These are phyloP conservation scores for Drosophila limbata DNA, from an alignment of 2,888 invertebrate species.

Conservation along the genomic window DNA sequence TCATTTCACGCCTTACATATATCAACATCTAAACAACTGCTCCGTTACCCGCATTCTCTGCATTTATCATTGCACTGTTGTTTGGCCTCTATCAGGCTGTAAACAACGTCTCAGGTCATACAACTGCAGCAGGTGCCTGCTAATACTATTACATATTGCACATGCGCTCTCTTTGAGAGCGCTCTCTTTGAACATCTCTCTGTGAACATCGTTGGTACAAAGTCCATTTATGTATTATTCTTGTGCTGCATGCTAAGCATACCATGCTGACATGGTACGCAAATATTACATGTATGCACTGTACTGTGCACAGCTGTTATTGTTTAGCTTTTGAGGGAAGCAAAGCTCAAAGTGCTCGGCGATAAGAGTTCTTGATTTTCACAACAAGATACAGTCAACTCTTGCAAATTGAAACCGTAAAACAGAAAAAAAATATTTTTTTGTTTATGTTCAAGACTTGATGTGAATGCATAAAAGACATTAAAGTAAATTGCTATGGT, in stretches of 20 bases:
- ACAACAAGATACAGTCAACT: slow-evolving; percentile 12
- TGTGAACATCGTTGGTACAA: slow-evolving; percentile 27
- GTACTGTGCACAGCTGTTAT: slow-evolving; percentile 7
- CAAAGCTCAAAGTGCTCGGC: slow-evolving; percentile 7
- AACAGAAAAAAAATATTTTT: too few relatives aligned
- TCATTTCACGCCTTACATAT: slow-evolving; percentile 6
- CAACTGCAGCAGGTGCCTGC: slow-evolving; percentile 37
- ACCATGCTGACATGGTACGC: slow-evolving; percentile 9
- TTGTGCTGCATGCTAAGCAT: slow-evolving; percentile 17
- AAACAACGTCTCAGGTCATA: slow-evolving; percentile 36
- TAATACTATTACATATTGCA: slow-evolving; percentile 18
- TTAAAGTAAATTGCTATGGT: too few relatives aligned
- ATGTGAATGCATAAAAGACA: too few relatives aligned
- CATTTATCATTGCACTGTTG: slow-evolving; percentile 23
- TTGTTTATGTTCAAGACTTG: too few relatives aligned
- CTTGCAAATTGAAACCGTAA: neutral
- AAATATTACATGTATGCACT: slow-evolving; percentile 1
- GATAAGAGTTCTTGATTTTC: slow-evolving; percentile 11
- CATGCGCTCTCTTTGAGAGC: slow-evolving; percentile 30
- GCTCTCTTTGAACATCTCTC: slow-evolving; percentile 11
- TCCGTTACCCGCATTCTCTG: slow-evolving; percentile 4
- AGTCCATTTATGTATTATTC: slow-evolving; percentile 39
- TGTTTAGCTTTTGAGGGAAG: slow-evolving; percentile 18
- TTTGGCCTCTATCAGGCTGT: slow-evolving; percentile 41
- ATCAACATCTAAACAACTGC: slow-evolving; percentile 3